Evolutionary conservation across 92 coral and sea anemone species (phyloP), one percentile per base, ranked within the genome.

Genomic region (Paramuricea clavata): DNA sequence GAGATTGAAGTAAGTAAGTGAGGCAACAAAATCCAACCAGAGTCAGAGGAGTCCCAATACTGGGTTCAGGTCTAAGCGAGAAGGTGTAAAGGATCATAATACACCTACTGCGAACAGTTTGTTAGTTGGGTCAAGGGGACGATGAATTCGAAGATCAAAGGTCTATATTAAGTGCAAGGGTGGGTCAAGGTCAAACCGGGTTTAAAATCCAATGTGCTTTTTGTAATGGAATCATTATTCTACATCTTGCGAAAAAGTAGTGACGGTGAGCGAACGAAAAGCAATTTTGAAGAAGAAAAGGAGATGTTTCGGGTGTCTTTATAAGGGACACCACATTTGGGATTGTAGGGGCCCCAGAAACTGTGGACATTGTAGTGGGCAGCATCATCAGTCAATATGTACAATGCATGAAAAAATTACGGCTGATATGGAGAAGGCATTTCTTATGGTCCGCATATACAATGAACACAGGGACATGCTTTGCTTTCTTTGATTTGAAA

Each of bases 401-500:
- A 26, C 2, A 47, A 15, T 10, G 54, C 54, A 47, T 15, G 54
- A 47, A 15, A n/a, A n/a, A n/a, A 76, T 78, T 0, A 82, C 91
- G 0, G 82, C 87, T 21, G 83, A 71, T 39, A 80, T 87, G 13
- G 82, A 76, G 21, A 82, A 74, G 31, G 87, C 78, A 0, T 81
- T 72, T 50, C 83, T 82, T 25, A 88, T 87, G 90, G 90, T 88
- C 28, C 83, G 83, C 34, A 87, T 87, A 19, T 68, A 82, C 84
- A 71, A 82, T 16, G 43, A 17, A 0, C 36, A 88, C 59, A 81
- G 23, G 47, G 91, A 81, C 22, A 88, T 32, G n/a, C n/a, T n/a
- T n/a, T n/a, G n/a, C n/a, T n/a, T n/a, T n/a, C n/a, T n/a, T n/a
- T n/a, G n/a, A n/a, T n/a, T n/a, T n/a, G n/a, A n/a, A n/a, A n/a